Evolutionary conservation across 2,888 invertebrate genomes (phyloP), one percentile per base, ranked within the genome.

Genomic region (Pammene fasciana): DNA sequence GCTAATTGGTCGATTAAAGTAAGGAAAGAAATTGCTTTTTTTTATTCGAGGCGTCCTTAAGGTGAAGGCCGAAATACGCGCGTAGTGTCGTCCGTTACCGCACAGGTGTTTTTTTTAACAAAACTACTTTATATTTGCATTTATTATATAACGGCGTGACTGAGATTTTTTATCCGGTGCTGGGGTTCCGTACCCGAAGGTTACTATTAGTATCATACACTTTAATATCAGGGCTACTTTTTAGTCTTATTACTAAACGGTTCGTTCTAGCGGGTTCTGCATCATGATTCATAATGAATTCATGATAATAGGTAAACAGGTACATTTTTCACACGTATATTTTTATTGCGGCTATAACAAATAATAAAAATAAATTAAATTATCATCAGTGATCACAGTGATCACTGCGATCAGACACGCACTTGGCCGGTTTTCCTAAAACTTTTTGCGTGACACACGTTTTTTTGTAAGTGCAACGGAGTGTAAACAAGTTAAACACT

Each of bases 11-110:
- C 48, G 55, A 56, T 68, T 68, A 55, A 48, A 55, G 55, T 26
- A 55, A 68, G 60, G 67, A 66, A 65, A 57, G 65, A 68, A 68
- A 68, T 68, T 62, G 11, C 36, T 54, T 41, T 54, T 41, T 54
- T 67, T 67, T 57, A 67, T 14, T 18, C 18, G 26, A 48, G 8
- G 52, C 52, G 43, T 59, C 67, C 57, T 65, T 68, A 68, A 68
- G 64, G 52, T 59, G 45, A 68, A 65, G 64, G 68, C 18, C 57
- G 50, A 50, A 41, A n/a, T 11, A 34, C 34, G 43, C 43, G 61
- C n/a, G 34, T 18, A 46, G 57, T 16, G 43, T 43, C 43, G 52
- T 46, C 26, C 52, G 65, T 68, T 59, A 65, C 46, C 45, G 64
- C 60, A 54, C 41, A 41, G 26, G 46, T 68, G 41, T 26, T 26